A percentile compares a stretch with the other conserved stretches of the same genome.
Evolutionary conservation across 2,888 invertebrate genomes (phyloP).

Genomic region (Pheosia gnoma): DNA sequence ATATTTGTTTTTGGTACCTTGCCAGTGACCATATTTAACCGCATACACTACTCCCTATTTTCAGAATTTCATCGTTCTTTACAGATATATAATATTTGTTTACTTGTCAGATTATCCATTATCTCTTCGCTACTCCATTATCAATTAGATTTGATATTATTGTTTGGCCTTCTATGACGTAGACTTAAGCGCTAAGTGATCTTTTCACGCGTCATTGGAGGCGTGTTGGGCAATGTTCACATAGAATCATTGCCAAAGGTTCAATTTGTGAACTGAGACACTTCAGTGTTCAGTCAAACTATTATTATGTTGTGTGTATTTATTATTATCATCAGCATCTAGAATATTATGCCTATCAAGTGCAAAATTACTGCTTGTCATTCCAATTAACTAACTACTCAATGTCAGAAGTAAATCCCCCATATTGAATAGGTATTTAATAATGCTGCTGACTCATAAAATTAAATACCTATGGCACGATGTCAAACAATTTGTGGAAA

Average conservation of each 20-base stretch:
- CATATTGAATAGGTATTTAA: neutral
- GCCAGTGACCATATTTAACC: conserved; percentile 48
- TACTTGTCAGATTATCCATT: conserved; percentile 13
- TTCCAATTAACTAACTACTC: neutral
- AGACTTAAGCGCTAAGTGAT: conserved; percentile 27
- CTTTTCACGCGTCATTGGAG: conserved; percentile 52
- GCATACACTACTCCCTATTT: conserved; percentile 24
- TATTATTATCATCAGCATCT: neutral
- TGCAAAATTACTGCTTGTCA: neutral
- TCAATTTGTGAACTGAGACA: conserved; percentile 6
- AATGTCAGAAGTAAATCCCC: neutral
- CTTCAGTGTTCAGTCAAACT: too few relatives aligned
- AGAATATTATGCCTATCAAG: conserved; percentile 2
- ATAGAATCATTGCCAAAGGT: conserved; percentile 49
- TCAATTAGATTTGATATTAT: conserved; percentile 22
- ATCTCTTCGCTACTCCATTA: conserved; percentile 19
- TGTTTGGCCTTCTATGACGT: conserved; percentile 32
- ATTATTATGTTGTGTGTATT: too few relatives aligned
- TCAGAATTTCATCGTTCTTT: conserved; percentile 16
- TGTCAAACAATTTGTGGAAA: conserved; percentile 37
- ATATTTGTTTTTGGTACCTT: conserved; percentile 43
- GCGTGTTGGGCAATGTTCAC: conserved; percentile 64
- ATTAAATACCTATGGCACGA: conserved; percentile 15
- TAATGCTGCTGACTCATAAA: neutral
- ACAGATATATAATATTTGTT: conserved; percentile 22